Base-by-base conservation (phyloP, 2,888 invertebrate genomes). In the Pristionchus arcanus region DNA sequence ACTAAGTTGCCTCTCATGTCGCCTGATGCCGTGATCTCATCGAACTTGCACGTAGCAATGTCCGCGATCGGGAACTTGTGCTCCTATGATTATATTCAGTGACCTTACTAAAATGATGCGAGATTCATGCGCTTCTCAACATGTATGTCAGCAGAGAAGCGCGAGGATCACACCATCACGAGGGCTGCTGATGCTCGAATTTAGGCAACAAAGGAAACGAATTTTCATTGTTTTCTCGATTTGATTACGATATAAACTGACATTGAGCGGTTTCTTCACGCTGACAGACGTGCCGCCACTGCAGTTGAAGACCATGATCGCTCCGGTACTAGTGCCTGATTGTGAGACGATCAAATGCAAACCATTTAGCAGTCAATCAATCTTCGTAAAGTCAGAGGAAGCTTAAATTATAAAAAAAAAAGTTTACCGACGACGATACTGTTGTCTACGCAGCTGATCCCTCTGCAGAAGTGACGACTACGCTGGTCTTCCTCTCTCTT, bases 31-130 rank as follows among this genome's bases (percentile, higher is more conserved):
- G 95, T 95, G 5, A 94, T 89, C 71, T 93, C 93, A 89, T 95
- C 95, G 89, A 93, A 95, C 19, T 91, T 90, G 89, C 95, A 95
- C 7, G 95, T 94, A 5, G 94, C 94, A 25, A 95, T 90, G 87
- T 94, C 95, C 16, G 92, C 87, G 28, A 94, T 93, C 4, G 94
- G 91, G 37, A 86, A 34, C 28, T 90, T 90, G 89, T 94, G 94
- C 85, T 94, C 94, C 92, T 94, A 55, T 74, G 28, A 16, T 5
- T 11, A 63, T 49, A 31, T n/a, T 25, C 37, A 21, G 25, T 34
- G 25, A 13, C 9, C 49, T 25, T 5, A n/a, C 28, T 81, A 16
- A n/a, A n/a, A n/a, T n/a, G n/a, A n/a, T n/a, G n/a, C n/a, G n/a
- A n/a, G n/a, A n/a, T n/a, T n/a, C n/a, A 25, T 25, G 68, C 11